These are phyloP conservation scores for Lordiphosa collinella DNA, from an alignment of 1,140 invertebrate species.

Conservation along the genomic window DNA sequence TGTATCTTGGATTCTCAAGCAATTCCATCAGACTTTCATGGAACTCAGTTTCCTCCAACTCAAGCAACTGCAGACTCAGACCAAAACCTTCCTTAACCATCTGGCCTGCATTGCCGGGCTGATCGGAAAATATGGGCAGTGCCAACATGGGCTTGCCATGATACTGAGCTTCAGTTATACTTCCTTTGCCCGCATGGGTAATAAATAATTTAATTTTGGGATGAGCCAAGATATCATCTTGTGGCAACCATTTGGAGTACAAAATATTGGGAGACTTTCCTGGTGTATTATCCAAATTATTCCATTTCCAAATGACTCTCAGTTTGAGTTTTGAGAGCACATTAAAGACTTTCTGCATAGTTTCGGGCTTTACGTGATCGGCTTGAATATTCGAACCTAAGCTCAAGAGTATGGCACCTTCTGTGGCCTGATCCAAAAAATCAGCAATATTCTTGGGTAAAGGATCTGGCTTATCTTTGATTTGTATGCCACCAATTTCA, in stretches of 20 bases:
- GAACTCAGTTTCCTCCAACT: constrained; percentile 80
- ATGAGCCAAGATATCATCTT: constrained; percentile 81
- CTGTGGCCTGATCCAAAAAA: constrained; percentile 39
- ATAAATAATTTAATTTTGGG: constrained; percentile 84
- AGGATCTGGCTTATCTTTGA: constrained; percentile 53
- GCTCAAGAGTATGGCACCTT: constrained; percentile 81
- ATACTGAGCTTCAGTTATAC: constrained; percentile 80
- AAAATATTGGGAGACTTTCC: constrained; percentile 81
- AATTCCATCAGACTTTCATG: constrained; percentile 27
- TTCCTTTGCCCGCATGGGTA: constrained; percentile 85
- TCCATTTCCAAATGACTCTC: constrained; percentile 82
- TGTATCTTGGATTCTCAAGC: constrained; percentile 44
- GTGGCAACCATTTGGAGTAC: constrained; percentile 82
- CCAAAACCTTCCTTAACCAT: constrained; percentile 46
- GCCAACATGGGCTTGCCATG: constrained; percentile 81
- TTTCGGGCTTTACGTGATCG: constrained; percentile 72
- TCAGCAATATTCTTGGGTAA: constrained; percentile 46
- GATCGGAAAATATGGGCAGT: constrained; percentile 79
- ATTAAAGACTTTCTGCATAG: constrained; percentile 76
- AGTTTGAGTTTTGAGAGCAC: constrained; percentile 79
- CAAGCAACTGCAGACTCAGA: constrained; percentile 84
- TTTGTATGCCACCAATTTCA: constrained; percentile 79
- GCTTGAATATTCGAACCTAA: constrained; percentile 81
- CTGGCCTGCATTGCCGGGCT: constrained; percentile 42
- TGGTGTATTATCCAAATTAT: constrained; percentile 46